phyloP scores from a whole-genome alignment of 1,140 invertebrate species.

The Phenacoccus solenopsis region DNA sequence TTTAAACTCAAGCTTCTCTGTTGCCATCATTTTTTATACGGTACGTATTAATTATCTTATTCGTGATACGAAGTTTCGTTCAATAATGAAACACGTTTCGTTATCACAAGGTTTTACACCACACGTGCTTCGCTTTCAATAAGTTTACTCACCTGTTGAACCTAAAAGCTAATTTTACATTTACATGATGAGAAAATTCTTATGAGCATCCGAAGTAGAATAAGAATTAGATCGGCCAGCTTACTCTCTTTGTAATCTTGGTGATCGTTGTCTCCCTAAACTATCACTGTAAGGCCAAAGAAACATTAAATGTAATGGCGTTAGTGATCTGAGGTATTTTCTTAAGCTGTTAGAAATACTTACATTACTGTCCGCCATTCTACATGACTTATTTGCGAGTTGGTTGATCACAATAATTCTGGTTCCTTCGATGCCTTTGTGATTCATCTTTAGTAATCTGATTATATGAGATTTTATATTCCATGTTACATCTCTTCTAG shows the following conservation, averaged over 20 bases:
- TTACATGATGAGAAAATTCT: background rate
- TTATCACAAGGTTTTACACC: too few species aligned
- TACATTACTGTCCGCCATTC: background rate
- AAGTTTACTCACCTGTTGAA: too few species aligned
- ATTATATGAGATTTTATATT: too few species aligned
- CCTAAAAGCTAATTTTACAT: too few species aligned
- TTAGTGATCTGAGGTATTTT: background rate
- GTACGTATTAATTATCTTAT: too few species aligned
- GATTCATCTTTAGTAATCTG: slow-evolving; percentile 2
- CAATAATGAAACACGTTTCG: too few species aligned
- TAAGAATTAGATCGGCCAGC: background rate
- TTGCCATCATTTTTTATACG: too few species aligned
- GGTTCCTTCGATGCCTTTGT: background rate
- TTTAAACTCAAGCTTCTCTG: too few species aligned
- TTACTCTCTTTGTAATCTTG: background rate
- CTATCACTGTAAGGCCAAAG: background rate
- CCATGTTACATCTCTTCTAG: too few species aligned
- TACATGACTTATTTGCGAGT: background rate
- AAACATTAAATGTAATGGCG: background rate
- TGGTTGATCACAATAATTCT: background rate
- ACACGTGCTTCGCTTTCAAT: too few species aligned
- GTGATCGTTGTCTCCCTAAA: background rate
- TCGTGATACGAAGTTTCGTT: too few species aligned
- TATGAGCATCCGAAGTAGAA: background rate
- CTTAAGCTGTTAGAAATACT: background rate